Percentiles rank a stretch among this genome's conserved stretches.
Evolutionary conservation across 2,888 invertebrate genomes (phyloP).

Genomic region (Portevinia maculata): DNA sequence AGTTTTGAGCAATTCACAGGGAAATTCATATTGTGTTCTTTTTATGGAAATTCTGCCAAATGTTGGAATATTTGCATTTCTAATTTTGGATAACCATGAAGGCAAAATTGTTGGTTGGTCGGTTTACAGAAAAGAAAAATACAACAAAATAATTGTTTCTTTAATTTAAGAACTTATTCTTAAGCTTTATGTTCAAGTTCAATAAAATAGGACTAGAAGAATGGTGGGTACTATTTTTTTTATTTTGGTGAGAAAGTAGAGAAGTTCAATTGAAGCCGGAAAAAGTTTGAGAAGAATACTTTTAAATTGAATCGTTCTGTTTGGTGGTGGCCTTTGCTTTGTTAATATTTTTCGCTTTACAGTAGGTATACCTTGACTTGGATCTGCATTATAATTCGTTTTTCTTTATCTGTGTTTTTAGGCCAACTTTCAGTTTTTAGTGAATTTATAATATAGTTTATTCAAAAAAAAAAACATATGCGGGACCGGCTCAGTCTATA

Average conservation of each 20-base stretch:
- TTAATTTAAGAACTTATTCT: conserved; percentile 8
- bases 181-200: too few relatives aligned
- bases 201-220: not conserved
- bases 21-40: conserved; percentile 12
- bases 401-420: conserved; percentile 79
- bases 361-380: conserved; percentile 45
- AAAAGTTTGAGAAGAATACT: not conserved
- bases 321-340: conserved; percentile 3
- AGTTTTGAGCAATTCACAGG: not conserved
- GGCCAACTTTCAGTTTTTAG: conserved; percentile 81
- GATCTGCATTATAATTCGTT: conserved; percentile 46
- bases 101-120: not conserved
- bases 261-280: not conserved
- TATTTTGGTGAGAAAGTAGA: not conserved
- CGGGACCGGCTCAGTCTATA: conserved; percentile 7
- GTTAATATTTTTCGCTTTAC: conserved; percentile 12
- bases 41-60: conserved; percentile 14
- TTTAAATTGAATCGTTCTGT: conserved; percentile 24
- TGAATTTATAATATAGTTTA: conserved; percentile 58
- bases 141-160: not conserved
- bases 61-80: conserved; percentile 33
- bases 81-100: conserved; percentile 29
- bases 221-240: not conserved
- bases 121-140: too few relatives aligned
- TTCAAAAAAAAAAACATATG: conserved; percentile 12